phyloP scores from a whole-genome alignment of 1,140 invertebrate genomes.

The Nephotettix cincticeps region DNA sequence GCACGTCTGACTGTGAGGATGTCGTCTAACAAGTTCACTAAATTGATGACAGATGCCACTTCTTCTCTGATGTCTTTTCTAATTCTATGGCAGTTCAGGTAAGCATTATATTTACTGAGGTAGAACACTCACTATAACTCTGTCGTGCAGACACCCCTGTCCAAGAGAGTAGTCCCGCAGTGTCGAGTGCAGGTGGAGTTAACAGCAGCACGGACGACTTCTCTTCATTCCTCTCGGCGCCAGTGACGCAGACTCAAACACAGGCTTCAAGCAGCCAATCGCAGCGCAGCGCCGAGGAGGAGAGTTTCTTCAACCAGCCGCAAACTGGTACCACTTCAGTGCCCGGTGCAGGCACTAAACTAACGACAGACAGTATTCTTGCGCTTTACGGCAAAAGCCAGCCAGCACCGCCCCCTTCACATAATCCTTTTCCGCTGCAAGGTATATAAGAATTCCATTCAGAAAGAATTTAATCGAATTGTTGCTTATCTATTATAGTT shows the following conservation, averaged over 20 bases:
- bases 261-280: slow-evolving; percentile 34
- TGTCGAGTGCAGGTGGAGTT: neutral
- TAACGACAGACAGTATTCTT: slow-evolving; percentile 93
- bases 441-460: no score
- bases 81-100: no score
- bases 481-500: no score
- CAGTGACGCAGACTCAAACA: slow-evolving; percentile 50
- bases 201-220: slow-evolving; percentile 62
- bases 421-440: slow-evolving; percentile 6
- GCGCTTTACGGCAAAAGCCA: slow-evolving; percentile 78
- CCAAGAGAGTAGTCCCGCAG: slow-evolving; percentile 40
- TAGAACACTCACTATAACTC: no score
- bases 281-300: slow-evolving; percentile 65
- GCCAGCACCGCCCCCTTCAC: slow-evolving; percentile 28
- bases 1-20: no score
- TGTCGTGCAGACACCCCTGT: slow-evolving; percentile 50
- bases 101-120: no score
- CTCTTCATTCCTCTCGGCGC: slow-evolving; percentile 72
- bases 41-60: no score
- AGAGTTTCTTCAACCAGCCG: slow-evolving; percentile 89
- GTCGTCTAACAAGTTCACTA: no score
- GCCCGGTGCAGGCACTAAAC: slow-evolving; percentile 69
- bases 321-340: slow-evolving; percentile 59
- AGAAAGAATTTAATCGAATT: no score
- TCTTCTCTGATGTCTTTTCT: no score